A percentile compares a stretch with the other conserved stretches of the same genome.
Evolutionary conservation across 2,113 vertebrate species (phyloP).

Genomic region (Amblyornis subalaris): DNA sequence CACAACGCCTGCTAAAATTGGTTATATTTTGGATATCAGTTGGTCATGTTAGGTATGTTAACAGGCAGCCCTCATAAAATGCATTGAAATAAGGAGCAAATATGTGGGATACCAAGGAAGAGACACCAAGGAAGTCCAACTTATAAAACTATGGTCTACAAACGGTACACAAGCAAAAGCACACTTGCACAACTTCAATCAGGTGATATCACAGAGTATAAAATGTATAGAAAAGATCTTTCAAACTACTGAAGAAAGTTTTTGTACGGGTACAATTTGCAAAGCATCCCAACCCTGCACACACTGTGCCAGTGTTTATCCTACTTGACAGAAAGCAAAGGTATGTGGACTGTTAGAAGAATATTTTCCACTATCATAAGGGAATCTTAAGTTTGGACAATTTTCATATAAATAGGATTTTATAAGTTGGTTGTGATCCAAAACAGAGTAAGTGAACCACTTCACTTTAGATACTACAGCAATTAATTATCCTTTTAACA

Average conservation of each 20-base stretch:
- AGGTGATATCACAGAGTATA: background rate
- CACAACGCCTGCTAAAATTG: background rate
- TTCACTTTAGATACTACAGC: background rate
- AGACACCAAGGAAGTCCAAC: background rate
- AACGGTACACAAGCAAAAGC: background rate
- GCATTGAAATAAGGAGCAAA: background rate
- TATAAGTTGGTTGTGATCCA: constrained; percentile 26
- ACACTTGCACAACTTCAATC: fast-evolving
- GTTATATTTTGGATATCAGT: background rate
- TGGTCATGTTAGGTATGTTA: background rate
- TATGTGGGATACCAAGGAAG: background rate
- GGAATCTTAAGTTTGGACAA: background rate
- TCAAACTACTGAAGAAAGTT: background rate
- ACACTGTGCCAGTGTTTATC: background rate
- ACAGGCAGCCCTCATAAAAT: background rate
- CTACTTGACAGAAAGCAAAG: background rate
- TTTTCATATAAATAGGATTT: constrained; percentile 4
- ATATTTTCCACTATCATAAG: background rate
- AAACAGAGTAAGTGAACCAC: background rate
- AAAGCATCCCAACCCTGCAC: background rate
- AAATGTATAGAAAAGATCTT: background rate
- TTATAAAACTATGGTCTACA: background rate
- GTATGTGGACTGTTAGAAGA: background rate
- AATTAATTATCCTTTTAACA: constrained; percentile 31
- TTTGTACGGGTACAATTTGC: background rate